Evolutionary conservation across 2,797 vertebrate species (phyloP), one percentile per base, ranked within the genome.

Genomic region (Epinephelus awoara): DNA sequence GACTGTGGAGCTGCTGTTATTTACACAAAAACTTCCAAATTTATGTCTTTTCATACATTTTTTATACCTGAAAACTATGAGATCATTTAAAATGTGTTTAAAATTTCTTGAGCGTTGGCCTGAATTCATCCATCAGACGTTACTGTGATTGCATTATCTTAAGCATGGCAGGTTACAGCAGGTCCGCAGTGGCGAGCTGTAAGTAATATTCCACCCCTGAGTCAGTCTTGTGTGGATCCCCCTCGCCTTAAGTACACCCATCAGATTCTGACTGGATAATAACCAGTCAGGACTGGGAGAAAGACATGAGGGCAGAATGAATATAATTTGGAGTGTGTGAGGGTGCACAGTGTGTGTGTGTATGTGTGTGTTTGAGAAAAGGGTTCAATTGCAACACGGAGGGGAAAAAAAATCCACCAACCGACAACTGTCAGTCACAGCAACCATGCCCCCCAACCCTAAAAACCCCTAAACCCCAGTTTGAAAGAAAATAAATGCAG

Each of bases 211-310:
- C 51, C 62, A 70, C 57, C 59, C 64, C 64, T 18, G 85, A 84
- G 79, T 86, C 79, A 73, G 83, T 42, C 59, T 21, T 34, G 46
- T 69, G 75, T 55, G 69, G 79, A 82, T 59, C 23, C 69, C 68
- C 65, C 40, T 51, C 67, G n/a, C 70, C 80, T 87, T 68, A 83
- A 85, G 66, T 78, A 74, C 79, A 78, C 58, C 81, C 85, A 68
- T 87, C 88, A 86, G 72, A 86, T 79, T 79, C 66, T 83, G 89
- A 87, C 85, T 86, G 70, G 86, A 85, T 88, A 85, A 89, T 87
- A 80, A 85, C 79, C 86, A 86, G 89, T 82, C 84, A 80, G 82
- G 82, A 65, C 74, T 69, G 77, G 78, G 54, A 84, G 85, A 64
- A 27, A 65, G 75, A 73, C 51, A 10, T 42, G 65, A 78, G 72